Evolutionary conservation across 2,888 invertebrate genomes (phyloP), one percentile per base, ranked within the genome.

Genomic region (Eucriotettix oculatus): DNA sequence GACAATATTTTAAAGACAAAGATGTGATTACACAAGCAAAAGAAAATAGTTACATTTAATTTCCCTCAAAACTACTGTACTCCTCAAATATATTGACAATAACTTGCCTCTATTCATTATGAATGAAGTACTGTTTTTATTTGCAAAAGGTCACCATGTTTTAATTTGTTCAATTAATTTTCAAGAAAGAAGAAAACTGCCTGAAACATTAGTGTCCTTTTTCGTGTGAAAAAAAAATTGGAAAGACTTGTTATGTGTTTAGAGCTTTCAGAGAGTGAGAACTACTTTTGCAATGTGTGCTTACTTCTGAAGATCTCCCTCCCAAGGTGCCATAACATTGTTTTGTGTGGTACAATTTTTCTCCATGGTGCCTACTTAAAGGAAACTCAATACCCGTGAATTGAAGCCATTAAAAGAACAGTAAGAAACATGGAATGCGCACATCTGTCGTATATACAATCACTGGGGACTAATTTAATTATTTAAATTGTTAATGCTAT

Each of bases 341-440:
- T 54, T 52, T 55, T 52, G 42, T 59, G 55, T 52, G n/a, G 57
- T 55, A 57, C 52, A 57, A 57, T 62, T 54, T 59, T 62, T 62
- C 57, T 62, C 62, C 59, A 62, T 59, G 62, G 62, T 62, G 62
- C 62, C 62, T 62, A 62, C 62, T 62, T 60, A 58, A 59, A 54
- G 48, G 52, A 48, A 58, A 58, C 40, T 43, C 11, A 43, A 16
- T 55, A 59, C 54, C 43, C 43, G 29, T 41, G 48, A 42, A 48
- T 55, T 48, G 16, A 59, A 43, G 48, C 29, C 29, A 29, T 42
- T 53, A 17, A 42, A 57, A 48, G 40, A 57, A 57, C 29, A 14
- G 42, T 43, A 42, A 56, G 60, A 52, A 52, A 56, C 17, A 56
- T 42, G 42, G 44, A 56, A 59, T 56, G 29, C 60, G 60, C 60